A percentile compares a stretch with the other conserved stretches of the same genome.
Conservation (phyloP, 2,888 invertebrate species). For the Mesochorus sp. region DNA sequence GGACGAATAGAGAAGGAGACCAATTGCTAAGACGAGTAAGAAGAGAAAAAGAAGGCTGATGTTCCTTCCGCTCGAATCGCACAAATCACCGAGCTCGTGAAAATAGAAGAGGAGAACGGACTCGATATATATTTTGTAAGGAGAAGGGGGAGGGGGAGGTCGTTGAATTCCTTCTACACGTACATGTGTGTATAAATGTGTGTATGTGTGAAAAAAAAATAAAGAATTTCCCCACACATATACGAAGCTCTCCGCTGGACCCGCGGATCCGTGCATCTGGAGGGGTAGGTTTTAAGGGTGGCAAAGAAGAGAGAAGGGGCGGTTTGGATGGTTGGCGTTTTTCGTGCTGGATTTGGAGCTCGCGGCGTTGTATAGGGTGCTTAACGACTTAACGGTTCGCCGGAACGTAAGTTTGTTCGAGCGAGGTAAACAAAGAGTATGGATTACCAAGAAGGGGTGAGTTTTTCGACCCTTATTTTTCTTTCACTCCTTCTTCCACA, state of each 20-base stretch:
- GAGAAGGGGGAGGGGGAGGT: constrained; percentile 14
- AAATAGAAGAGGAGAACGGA: constrained; percentile 8
- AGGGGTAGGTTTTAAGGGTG: neutral
- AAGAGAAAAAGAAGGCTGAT: constrained; percentile 44
- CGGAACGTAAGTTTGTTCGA: constrained; percentile 67
- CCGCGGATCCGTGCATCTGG: constrained; percentile 36
- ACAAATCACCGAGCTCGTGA: constrained; percentile 44
- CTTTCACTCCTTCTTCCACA: constrained; percentile 8
- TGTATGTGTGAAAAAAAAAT: neutral
- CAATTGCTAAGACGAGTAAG: constrained; percentile 22
- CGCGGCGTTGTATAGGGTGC: constrained; percentile 60
- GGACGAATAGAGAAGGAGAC: neutral
- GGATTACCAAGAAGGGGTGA: constrained; percentile 65
- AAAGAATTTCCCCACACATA: constrained; percentile 7
- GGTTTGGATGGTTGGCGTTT: constrained; percentile 45
- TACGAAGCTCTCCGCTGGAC: constrained; percentile 1
- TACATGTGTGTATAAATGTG: neutral
- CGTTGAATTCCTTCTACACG: constrained; percentile 30
- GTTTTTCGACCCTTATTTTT: constrained; percentile 43
- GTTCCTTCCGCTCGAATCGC: constrained; percentile 41
- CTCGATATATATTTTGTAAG: constrained; percentile 30
- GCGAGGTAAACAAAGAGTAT: constrained; percentile 68
- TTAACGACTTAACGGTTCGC: constrained; percentile 68
- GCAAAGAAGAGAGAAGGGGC: constrained; percentile 26
- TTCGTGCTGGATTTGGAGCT: constrained; percentile 56